Evolutionary conservation across 92 coral and sea anemone genomes (phyloP), one percentile per base, ranked within the genome.

Genomic region (Zoanthus sansibaricus): DNA sequence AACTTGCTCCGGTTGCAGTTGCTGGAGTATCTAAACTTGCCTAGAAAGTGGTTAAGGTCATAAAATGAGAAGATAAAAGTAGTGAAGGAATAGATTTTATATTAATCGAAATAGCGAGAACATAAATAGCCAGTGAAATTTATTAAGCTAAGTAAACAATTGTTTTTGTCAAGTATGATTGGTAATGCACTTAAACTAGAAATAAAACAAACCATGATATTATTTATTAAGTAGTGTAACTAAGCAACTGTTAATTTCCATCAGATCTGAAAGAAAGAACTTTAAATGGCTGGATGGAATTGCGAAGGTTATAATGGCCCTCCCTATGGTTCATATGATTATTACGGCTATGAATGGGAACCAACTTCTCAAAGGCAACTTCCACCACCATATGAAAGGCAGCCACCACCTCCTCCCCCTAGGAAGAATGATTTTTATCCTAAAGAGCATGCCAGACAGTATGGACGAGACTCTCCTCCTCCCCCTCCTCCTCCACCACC

Each of bases 401-500:
- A 42, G n/a, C 84, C 84, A 15, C 84, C 83, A 16, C 83, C 83
- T 9, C 83, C 72, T 10, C 73, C 58, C n/a, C 68, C 33, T 8
- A 30, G 68, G 62, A 68, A 62, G 11, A 73, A 44, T n/a, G 33
- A 14, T 2, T 78, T 78, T 69, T 58, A 78, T 17, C 71, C 7
- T 58, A 71, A 46, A 3, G 21, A 20, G 13, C 42, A 45, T 79
- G 72, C 55, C 20, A 52, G 72, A 59, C 42, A 58, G 11, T 62
- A 79, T 79, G 73, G 84, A 20, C 71, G 59, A 79, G 62, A 18
- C 10, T 79, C 84, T 56, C 84, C 84, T 6, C 84, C 84, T 37
- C 84, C 84, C 56, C 84, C 84, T 16, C 71, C 82, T 15, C 82
- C 82, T 31, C 83, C 72, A 20, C 84, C 84, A 7, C 69, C 69